Base-by-base conservation (phyloP, 2,888 invertebrate genomes). In the Laothoe populi region DNA sequence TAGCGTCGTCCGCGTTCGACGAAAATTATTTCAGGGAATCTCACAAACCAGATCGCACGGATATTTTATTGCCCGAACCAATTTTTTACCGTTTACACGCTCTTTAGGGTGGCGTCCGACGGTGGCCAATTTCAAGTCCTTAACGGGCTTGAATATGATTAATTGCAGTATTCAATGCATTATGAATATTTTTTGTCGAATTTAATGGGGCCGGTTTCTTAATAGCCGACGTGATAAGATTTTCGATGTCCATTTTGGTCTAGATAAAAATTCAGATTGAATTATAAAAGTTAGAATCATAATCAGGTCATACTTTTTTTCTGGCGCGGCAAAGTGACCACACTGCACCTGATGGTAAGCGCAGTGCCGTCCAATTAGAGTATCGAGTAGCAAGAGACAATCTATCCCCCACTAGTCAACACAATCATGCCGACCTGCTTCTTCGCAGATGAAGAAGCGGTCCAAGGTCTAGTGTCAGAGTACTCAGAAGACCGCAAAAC, bases 1-100 rank as follows among this genome's bases (percentile, higher is more conserved):
- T 13, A 65, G 13, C 8, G 38, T n/a, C 21, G 38, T 26, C 42
- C 4, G 3, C 13, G 57, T 11, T 46, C 40, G 38, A 53, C 38
- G 63, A 64, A 64, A 71, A 81, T 81, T 73, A 72, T 73, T 85
- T 81, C 84, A 76, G 68, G 70, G 84, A 86, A 84, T 65, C 69
- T 75, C 73, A 77, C 71, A 71, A 82, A 84, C 74, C 74, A 81
- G 83, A 83, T 77, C 83, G 80, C 72, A 70, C 79, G 78, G 72
- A 69, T 73, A 75, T 83, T 79, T 80, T 82, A 85, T 80, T 79
- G 72, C 76, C 61, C 65, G 71, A 64, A 69, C 77, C 72, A 75
- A 74, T 75, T 75, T 79, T 71, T 70, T 77, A 74, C 71, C 71
- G 73, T 71, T 78, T 72, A 77, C 68, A 69, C 60, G 70, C 57